Evolutionary conservation across 2,888 invertebrate species (phyloP), one percentile per base, ranked within the genome.

Genomic region (Sisyra terminalis): DNA sequence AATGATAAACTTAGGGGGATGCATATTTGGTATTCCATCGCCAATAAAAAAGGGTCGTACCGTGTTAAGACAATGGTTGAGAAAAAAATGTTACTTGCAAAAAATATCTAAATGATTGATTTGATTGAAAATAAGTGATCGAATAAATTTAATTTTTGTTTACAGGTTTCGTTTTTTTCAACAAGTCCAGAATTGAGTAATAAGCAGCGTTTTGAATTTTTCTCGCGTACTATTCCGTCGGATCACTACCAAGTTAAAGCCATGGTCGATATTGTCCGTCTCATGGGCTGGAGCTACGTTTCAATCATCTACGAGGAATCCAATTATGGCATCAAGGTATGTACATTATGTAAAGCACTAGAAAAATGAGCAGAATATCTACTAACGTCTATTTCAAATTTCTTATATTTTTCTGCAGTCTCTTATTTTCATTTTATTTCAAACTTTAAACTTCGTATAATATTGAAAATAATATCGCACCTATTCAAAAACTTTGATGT

Each of bases 231-330:
- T 4, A 93, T 94, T 52, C 93, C 93, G 2, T 92, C 90, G 0
- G 93, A 94, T 61, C 84, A 86, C 56, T 85, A 92, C 60, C 93
- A 94, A 63, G 88, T 87, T 2, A 82, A 88, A 52, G 93, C 89
- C 1, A 94, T 94, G 88, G 89, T 93, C 14, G 89, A 90, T 57
- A 87, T 94, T 50, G 84, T 94, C 11, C 75, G 75, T 52, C 70
- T 71, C 50, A 76, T 94, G 65, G 75, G 78, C 39, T 94, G 93
- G 93, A 88, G 85, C 48, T 94, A 93, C 63, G 84, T 94, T 14
- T 92, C 92, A 41, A 87, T 94, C 51, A 83, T 94, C 49, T 94
- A 93, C 58, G 93, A 94, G 60, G 93, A 94, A 61, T 90, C 90
- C 45, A 92, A 88, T 65, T 94, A 94, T 55, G 93, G 93, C 6